Conservation (phyloP, 37 sponge, comb jelly and placozoan species). For the Mnemiopsis leidyi region DNA sequence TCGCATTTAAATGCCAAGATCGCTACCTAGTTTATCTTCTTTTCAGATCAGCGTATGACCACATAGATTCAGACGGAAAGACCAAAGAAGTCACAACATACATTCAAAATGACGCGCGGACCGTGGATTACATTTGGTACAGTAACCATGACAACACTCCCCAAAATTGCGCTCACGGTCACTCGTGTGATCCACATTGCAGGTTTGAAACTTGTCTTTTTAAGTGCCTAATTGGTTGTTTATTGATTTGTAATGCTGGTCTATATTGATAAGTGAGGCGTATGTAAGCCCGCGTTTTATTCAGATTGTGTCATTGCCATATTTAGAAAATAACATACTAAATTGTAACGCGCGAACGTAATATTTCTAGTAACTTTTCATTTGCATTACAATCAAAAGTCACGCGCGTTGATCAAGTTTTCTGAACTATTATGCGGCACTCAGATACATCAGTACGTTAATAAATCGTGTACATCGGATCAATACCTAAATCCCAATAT, state of each 20-base stretch:
- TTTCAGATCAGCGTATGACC: slow-evolving; percentile 26
- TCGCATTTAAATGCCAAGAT: too few species aligned
- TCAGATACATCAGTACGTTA: too few species aligned
- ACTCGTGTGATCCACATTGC: not conserved
- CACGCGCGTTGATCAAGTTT: not conserved
- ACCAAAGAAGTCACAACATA: slow-evolving; percentile 47
- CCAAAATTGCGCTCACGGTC: slow-evolving; percentile 58
- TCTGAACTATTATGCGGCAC: not conserved
- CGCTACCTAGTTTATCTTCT: too few species aligned
- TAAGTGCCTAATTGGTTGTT: too few species aligned
- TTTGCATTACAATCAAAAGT: not conserved
- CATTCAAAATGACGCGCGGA: slow-evolving; percentile 40
- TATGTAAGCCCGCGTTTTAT: too few species aligned
- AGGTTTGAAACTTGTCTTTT: not conserved
- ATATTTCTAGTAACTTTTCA: not conserved
- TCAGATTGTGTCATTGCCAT: too few species aligned
- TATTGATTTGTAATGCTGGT: not conserved
- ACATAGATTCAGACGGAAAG: not conserved
- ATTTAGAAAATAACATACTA: not conserved
- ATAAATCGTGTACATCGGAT: too few species aligned
- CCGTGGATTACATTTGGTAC: slow-evolving; percentile 64
- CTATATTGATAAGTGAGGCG: too few species aligned
- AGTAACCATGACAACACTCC: slow-evolving; percentile 59
- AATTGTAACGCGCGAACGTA: not conserved
- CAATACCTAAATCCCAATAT: too few species aligned